Percentiles rank a stretch among this genome's conserved stretches.
These are phyloP conservation scores for Rissa tridactyla DNA, from an alignment of 2,113 vertebrate species.

Conservation along the genomic window DNA sequence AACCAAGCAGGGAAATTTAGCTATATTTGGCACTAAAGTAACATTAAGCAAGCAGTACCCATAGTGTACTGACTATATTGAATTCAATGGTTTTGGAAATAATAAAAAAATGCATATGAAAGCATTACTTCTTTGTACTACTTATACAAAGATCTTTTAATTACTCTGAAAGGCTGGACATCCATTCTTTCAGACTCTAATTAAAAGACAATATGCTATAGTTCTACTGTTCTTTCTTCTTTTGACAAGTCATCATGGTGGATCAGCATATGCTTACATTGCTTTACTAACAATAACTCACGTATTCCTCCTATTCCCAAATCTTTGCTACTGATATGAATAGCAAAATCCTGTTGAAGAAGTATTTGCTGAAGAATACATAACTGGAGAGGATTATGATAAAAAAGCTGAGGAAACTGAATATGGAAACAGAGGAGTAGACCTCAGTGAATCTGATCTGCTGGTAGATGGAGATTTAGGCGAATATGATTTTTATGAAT, in stretches of 20 bases:
- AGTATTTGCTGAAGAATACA: conserved; percentile 84
- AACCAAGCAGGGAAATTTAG: conserved; percentile 25
- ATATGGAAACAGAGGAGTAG: conserved; percentile 83
- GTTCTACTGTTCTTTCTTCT: conserved; percentile 37
- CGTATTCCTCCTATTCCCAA: conserved; percentile 80
- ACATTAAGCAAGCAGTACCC: conserved; percentile 6
- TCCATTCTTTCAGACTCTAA: conserved; percentile 57
- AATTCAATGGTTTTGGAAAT: conserved; percentile 20
- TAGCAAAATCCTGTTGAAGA: conserved; percentile 92
- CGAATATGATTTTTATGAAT: conserved; percentile 91
- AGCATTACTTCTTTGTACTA: conserved; percentile 66
- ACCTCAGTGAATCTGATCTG: conserved; percentile 91
- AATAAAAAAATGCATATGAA: conserved; percentile 12
- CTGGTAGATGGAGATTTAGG: conserved; percentile 91
- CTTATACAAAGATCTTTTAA: conserved; percentile 68
- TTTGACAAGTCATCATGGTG: conserved; percentile 57
- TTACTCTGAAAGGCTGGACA: conserved; percentile 49
- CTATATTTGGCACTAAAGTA: conserved; percentile 22
- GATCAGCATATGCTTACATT: conserved; percentile 66
- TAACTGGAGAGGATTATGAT: conserved; percentile 86
- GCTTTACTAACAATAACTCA: conserved; percentile 89
- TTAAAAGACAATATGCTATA: conserved; percentile 65
- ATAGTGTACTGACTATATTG: conserved; percentile 18
- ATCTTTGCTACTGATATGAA: conserved; percentile 72
- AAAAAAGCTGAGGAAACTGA: conserved; percentile 78